Base-by-base conservation (phyloP, 2,113 vertebrate genomes). In the Eulemur macaco region DNA sequence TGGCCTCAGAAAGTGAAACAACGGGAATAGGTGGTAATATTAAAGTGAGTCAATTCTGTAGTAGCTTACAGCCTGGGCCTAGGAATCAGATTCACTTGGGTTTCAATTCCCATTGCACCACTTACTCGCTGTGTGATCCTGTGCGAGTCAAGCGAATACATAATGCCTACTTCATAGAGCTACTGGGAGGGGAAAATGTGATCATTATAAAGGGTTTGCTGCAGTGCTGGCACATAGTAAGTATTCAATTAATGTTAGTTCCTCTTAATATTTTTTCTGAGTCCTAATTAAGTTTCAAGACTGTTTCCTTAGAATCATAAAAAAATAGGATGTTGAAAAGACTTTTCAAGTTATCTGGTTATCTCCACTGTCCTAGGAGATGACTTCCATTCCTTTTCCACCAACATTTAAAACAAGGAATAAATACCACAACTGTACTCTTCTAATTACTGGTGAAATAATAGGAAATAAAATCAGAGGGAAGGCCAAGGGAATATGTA, bases 221-320 rank as follows among this genome's bases (percentile, higher is more conserved):
- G 42, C 12, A 71, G 69, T 54, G 29, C 27, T 68, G 20, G 27
- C 29, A 76, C 71, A 88, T 42, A 93, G 18, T 56, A 74, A 89
- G 39, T 47, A 52, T 37, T 92, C 45, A 63, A 0, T 73, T 81
- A 68, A 85, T 91, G 17, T 71, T 42, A 82, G 20, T 9, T 45
- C 27, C 42, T 82, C 34, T 66, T 89, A 56, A 37, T 60, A 58
- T 81, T 45, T 82, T 87, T 71, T 27, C 37, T 47, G n/a, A 85
- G 21, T 92, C 56, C 42, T 86, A 86, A 86, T 69, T 86, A 84
- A 91, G n/a, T 92, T 69, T 94, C 42, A 91, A 92, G 58, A 85
- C 8, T 47, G 27, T 81, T 66, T 91, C 56, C 66, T 73, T 81
- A 66, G 68, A 68, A 64, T 52, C 29, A 88, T 76, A 68, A 93